Evolutionary conservation across 2,113 vertebrate genomes (phyloP).

Genomic region (Arothron firmamentum): DNA sequence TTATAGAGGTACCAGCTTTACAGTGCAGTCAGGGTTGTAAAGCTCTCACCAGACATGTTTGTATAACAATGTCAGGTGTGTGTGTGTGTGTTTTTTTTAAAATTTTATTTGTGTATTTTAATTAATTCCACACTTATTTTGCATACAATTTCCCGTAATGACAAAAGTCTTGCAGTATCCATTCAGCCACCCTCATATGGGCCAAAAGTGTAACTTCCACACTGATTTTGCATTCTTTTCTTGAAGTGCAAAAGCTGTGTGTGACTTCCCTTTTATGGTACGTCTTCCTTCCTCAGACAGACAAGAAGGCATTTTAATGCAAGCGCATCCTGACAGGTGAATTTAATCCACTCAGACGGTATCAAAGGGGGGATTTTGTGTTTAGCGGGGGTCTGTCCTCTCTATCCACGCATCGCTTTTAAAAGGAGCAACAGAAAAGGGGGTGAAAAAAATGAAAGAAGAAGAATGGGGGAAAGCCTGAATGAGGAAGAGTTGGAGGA

Average conservation of each 20-base stretch:
- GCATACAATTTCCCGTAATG: too few species aligned
- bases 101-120: too few species aligned
- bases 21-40: too few species aligned
- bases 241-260: neutral
- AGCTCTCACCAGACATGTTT: too few species aligned
- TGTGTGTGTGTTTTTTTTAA: too few species aligned
- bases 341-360: slow-evolving; percentile 18
- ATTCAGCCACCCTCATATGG: too few species aligned
- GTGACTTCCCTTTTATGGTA: slow-evolving; percentile 18
- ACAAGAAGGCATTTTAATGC: slow-evolving; percentile 11
- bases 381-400: slow-evolving; percentile 19
- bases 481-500: slow-evolving; percentile 2
- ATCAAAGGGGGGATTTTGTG: slow-evolving; percentile 21
- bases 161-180: too few species aligned
- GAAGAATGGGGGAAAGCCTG: slow-evolving; percentile 3
- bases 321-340: neutral
- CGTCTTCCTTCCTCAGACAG: slow-evolving; percentile 19
- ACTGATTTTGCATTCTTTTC: too few species aligned
- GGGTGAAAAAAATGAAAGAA: slow-evolving; percentile 5
- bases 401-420: slow-evolving; percentile 28
- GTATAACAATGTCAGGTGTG: too few species aligned
- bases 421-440: neutral
- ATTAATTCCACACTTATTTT: too few species aligned
- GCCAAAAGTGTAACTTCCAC: too few species aligned
- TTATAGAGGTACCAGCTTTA: too few species aligned